Percentiles rank a stretch among this genome's conserved stretches.
phyloP scores from a whole-genome alignment of 2,888 invertebrate genomes.

The Orchestes rusci region DNA sequence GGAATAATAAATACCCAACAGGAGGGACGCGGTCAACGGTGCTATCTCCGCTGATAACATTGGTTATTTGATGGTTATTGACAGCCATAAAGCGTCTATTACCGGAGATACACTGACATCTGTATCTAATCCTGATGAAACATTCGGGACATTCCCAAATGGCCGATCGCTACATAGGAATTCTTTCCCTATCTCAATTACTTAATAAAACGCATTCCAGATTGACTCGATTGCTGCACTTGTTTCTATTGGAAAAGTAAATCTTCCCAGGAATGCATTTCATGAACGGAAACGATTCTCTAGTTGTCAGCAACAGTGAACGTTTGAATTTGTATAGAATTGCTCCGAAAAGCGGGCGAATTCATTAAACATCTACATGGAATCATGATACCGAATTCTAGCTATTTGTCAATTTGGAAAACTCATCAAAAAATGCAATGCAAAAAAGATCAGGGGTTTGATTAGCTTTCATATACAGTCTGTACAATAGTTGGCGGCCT shows the following conservation, averaged over 20 bases:
- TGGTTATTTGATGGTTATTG: constrained; percentile 42
- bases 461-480: no score
- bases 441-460: no score
- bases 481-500: no score
- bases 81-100: constrained; percentile 38
- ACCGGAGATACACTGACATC: constrained; percentile 35
- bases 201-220: constrained; percentile 18
- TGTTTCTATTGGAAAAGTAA: constrained; percentile 12
- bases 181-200: constrained; percentile 24
- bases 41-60: constrained; percentile 38
- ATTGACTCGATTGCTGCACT: constrained; percentile 11
- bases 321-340: no score
- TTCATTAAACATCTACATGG: no score
- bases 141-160: constrained; percentile 19
- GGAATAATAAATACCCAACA: constrained; percentile 23
- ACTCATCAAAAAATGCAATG: no score
- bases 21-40: constrained; percentile 28
- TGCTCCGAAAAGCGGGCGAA: no score
- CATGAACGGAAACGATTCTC: no score
- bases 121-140: constrained; percentile 36
- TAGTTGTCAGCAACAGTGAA: no score
- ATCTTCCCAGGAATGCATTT: no score
- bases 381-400: no score
- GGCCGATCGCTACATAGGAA: constrained; percentile 22
- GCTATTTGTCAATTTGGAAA: no score